phyloP scores from a whole-genome alignment of 2,888 invertebrate genomes.

The Alsophila aescularia region DNA sequence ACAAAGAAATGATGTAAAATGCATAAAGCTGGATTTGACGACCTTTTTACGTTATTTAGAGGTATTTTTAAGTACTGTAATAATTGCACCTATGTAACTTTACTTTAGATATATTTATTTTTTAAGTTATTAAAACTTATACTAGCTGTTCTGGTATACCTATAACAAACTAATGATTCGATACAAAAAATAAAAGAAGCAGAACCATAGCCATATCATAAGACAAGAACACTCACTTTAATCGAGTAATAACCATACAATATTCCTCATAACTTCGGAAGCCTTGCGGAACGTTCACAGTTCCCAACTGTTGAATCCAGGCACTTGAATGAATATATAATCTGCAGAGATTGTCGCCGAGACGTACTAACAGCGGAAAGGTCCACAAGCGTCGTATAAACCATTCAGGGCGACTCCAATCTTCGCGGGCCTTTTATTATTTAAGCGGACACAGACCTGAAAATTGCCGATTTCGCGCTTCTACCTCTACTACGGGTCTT shows the following conservation, averaged over 20 bases:
- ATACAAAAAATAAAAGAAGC: no score
- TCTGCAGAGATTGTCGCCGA: conserved; percentile 69
- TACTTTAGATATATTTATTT: no score
- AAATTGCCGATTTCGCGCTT: conserved; percentile 68
- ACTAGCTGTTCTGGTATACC: no score
- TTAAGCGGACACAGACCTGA: conserved; percentile 73
- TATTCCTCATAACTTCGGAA: conserved; percentile 16
- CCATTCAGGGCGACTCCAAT: conserved; percentile 80
- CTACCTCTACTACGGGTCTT: conserved; percentile 47
- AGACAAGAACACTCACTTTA: conserved; percentile 7
- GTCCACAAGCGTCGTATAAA: conserved; percentile 82
- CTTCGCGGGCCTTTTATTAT: conserved; percentile 81
- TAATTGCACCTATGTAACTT: no score
- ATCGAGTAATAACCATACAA: conserved; percentile 30
- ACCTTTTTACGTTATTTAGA: no score
- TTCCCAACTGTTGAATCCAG: conserved; percentile 57
- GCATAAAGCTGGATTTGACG: no score
- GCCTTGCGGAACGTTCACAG: conserved; percentile 37
- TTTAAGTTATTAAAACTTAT: no score
- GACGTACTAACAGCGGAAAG: conserved; percentile 71
- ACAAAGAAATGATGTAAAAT: no score
- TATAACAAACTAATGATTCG: no score
- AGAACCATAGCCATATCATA: background rate
- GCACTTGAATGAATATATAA: conserved; percentile 76
- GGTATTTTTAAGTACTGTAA: no score